Conservation (phyloP, 2,797 vertebrate genomes). For the Enoplosus armatus region DNA sequence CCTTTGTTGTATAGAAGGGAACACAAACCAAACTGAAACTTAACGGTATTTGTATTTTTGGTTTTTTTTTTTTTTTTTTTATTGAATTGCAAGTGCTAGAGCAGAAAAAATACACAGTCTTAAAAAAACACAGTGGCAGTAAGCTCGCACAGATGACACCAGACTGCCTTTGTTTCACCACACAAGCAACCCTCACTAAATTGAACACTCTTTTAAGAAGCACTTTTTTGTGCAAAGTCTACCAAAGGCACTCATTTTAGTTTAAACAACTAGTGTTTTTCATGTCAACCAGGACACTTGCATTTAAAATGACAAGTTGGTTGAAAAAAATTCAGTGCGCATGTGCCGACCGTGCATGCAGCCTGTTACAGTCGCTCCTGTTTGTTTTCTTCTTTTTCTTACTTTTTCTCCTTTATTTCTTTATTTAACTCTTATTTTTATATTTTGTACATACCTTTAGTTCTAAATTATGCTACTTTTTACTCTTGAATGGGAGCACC, state of each 20-base stretch:
- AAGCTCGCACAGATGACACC: background rate
- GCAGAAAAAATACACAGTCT: too few relatives aligned
- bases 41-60: background rate
- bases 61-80: too few relatives aligned
- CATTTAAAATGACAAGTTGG: constrained; percentile 17
- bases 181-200: constrained; percentile 11
- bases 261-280: constrained; percentile 25
- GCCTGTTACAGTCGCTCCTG: too few relatives aligned
- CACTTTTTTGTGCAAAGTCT: background rate
- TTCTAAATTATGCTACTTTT: too few relatives aligned
- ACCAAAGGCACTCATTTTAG: constrained; percentile 10
- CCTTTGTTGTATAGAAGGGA: background rate
- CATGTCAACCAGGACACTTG: constrained; percentile 6
- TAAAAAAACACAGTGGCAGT: background rate
- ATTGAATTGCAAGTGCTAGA: background rate
- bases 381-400: too few relatives aligned
- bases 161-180: background rate
- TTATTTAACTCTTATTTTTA: too few relatives aligned
- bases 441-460: too few relatives aligned
- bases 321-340: too few relatives aligned
- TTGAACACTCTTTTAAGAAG: constrained; percentile 15
- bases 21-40: background rate
- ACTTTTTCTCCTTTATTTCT: too few relatives aligned
- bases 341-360: too few relatives aligned
- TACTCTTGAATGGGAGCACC: too few relatives aligned